Conservation (phyloP, 1,140 invertebrate species). For the Drosophila pruinosa region DNA sequence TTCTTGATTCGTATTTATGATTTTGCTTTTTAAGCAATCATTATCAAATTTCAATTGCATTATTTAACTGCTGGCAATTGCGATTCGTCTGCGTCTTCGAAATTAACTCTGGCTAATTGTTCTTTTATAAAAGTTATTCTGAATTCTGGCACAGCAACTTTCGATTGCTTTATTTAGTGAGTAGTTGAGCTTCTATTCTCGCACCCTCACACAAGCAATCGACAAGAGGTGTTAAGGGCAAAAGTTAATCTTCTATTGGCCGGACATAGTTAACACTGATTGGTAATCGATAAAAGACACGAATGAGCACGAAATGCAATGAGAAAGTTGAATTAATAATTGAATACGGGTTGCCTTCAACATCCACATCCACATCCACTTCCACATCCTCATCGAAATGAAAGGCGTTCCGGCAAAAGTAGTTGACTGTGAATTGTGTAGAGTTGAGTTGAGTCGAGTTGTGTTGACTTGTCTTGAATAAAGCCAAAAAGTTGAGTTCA, state of each 20-base stretch:
- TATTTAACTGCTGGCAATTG: background rate
- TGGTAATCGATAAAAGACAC: conserved; percentile 33
- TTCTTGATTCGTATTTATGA: too few species aligned
- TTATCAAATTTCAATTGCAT: background rate
- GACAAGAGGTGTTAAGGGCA: background rate
- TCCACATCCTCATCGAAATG: background rate
- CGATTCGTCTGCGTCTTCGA: background rate
- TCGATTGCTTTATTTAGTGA: background rate
- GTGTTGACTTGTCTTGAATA: background rate
- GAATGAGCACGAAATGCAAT: conserved; percentile 30
- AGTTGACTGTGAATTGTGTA: conserved; percentile 5
- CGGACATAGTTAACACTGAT: conserved; percentile 20
- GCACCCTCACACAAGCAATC: background rate
- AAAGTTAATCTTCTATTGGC: conserved; percentile 4
- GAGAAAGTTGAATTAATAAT: conserved; percentile 65
- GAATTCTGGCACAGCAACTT: background rate
- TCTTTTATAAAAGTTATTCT: background rate
- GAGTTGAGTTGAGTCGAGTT: background rate
- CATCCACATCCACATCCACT: too few species aligned
- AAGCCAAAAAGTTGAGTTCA: conserved; percentile 28
- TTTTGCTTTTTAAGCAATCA: too few species aligned
- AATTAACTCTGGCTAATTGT: background rate
- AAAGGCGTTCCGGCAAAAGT: conserved; percentile 26
- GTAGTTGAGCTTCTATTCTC: background rate
- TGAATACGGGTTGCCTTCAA: conserved; percentile 50